These are phyloP conservation scores for Gavialis gangeticus DNA, from an alignment of 2,113 vertebrate species.

Conservation along the genomic window DNA sequence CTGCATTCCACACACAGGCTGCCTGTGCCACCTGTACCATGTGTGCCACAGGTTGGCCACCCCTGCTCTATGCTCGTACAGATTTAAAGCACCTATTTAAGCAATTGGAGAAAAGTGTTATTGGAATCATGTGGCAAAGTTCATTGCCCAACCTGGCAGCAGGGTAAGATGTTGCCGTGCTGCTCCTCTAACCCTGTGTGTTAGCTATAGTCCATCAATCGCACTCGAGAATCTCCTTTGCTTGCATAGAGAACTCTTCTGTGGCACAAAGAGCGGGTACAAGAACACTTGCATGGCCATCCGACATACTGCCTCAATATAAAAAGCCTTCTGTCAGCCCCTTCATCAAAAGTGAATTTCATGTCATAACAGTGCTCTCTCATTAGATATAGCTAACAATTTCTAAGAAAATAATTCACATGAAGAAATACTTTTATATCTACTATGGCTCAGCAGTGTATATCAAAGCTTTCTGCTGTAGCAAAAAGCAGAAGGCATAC, in stretches of 20 bases:
- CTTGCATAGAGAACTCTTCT: not conserved
- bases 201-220: too few relatives aligned
- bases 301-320: not conserved
- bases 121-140: not conserved
- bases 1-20: too few relatives aligned
- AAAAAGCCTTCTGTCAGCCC: not conserved
- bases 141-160: not conserved
- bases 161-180: not conserved
- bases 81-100: not conserved
- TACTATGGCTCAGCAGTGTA: fast-evolving
- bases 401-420: not conserved
- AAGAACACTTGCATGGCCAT: not conserved
- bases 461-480: not conserved
- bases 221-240: too few relatives aligned
- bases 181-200: fast-evolving
- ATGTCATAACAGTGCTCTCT: not conserved
- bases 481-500: not conserved
- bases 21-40: too few relatives aligned
- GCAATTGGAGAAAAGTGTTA: not conserved
- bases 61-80: too few relatives aligned
- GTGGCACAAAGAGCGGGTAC: not conserved
- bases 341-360: not conserved
- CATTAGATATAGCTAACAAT: not conserved
- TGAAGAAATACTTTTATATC: not conserved
- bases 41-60: too few relatives aligned